phyloP scores from a whole-genome alignment of 1,140 invertebrate species.

The Trialeurodes vaporariorum region DNA sequence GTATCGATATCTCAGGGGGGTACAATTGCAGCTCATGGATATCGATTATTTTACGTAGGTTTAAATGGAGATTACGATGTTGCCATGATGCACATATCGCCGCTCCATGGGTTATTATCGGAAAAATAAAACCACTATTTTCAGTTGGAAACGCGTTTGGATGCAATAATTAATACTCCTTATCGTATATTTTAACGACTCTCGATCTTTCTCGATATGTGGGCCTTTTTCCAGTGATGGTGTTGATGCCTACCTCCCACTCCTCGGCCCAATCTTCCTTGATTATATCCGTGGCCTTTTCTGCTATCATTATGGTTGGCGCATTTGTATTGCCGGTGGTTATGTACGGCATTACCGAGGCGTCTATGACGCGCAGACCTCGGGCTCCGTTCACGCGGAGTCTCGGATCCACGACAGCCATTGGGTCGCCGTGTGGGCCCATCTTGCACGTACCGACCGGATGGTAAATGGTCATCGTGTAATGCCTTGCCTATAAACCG shows the following conservation, averaged over 20 bases:
- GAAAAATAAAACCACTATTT: no score
- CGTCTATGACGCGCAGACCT: slow-evolving; percentile 51
- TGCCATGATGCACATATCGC: no score
- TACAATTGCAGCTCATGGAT: no score
- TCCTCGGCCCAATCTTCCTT: slow-evolving; percentile 38
- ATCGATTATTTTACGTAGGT: no score
- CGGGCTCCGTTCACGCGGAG: slow-evolving; percentile 45
- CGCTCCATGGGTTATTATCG: no score
- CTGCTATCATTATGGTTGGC: slow-evolving; percentile 54
- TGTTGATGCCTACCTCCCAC: neutral
- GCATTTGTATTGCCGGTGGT: slow-evolving; percentile 56
- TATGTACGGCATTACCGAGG: slow-evolving; percentile 58
- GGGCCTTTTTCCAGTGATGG: neutral
- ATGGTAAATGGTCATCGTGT: slow-evolving; percentile 39
- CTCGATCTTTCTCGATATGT: neutral
- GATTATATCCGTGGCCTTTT: slow-evolving; percentile 52
- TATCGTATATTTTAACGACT: neutral
- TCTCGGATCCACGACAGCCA: slow-evolving; percentile 46
- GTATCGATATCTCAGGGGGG: no score
- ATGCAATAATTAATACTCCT: neutral
- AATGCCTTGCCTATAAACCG: slow-evolving; percentile 32
- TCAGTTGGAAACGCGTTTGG: no score
- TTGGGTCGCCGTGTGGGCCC: slow-evolving; percentile 42
- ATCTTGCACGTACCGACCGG: slow-evolving; percentile 48
- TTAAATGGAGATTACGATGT: no score